Base-by-base conservation (phyloP, 2,888 invertebrate species). In the Agrotis puta region DNA sequence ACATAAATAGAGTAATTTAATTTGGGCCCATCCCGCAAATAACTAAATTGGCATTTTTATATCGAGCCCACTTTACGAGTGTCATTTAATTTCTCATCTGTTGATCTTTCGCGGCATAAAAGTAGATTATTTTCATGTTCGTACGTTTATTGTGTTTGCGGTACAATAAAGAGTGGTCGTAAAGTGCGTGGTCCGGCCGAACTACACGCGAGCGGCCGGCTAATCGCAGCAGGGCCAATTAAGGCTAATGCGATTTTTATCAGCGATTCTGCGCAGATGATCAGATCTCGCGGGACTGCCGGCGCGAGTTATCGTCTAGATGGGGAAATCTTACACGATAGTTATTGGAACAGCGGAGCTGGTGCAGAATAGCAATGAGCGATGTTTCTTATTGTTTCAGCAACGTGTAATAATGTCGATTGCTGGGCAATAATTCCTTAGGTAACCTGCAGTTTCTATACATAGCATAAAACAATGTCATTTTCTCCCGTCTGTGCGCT, bases 231-330 rank as follows among this genome's bases (percentile, higher is more conserved):
- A 61, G 61, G 67, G 66, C 81, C 87, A 86, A 88, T 89, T 89
- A 88, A 70, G 80, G 83, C 77, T 89, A 89, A 89, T 88, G 88
- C 82, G 88, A 87, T 88, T 89, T 89, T 89, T 89, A 88, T 87
- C 85, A 86, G 85, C 79, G 81, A 77, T 78, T 84, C 69, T 70
- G 74, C 62, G 73, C 75, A 73, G 77, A 76, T 79, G 78, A 77
- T 84, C 74, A 39, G 54, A 50, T 68, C 85, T 69, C 83, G 50
- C 57, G 83, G 64, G 85, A 66, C 64, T 61, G 54, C 54, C 61
- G 62, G 61, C 70, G 48, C 70, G 70, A 77, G 75, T 81, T 78
- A 81, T 77, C 61, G 65, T 76, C 68, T 57, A 64, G 33, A 64
- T 70, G 70, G 71, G 71, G 76, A 79, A 85, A 85, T 85, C 78